These are phyloP conservation scores for Branchellion lobata DNA, from an alignment of 2,888 invertebrate genomes.

Conservation along the genomic window DNA sequence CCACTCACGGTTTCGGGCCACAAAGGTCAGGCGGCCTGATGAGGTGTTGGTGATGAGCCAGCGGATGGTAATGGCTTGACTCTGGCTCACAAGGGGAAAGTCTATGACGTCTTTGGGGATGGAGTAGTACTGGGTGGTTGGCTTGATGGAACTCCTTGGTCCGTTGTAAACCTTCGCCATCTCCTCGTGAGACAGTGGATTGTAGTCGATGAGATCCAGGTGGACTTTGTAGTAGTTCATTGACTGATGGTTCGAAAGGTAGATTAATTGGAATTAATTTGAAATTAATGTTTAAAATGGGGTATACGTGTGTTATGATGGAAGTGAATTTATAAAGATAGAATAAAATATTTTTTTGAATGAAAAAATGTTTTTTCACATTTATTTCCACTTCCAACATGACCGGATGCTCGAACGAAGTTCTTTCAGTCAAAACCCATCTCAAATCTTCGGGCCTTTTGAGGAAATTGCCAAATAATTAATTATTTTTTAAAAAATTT, in stretches of 20 bases:
- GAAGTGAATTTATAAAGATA: not conserved
- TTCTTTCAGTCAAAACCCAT: constrained; percentile 36
- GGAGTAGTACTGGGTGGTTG: constrained; percentile 45
- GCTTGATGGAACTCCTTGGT: constrained; percentile 28
- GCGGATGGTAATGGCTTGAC: constrained; percentile 58
- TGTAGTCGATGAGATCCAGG: constrained; percentile 60
- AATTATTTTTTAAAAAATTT: not conserved
- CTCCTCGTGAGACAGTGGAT: constrained; percentile 57
- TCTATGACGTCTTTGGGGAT: constrained; percentile 75
- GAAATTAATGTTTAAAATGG: no score
- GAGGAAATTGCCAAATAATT: not conserved
- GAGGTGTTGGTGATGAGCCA: constrained; percentile 56
- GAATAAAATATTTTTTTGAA: constrained; percentile 1
- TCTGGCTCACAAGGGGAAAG: constrained; percentile 82
- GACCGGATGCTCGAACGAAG: not conserved
- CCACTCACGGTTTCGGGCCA: constrained; percentile 57
- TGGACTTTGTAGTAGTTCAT: constrained; percentile 52
- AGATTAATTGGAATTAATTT: no score
- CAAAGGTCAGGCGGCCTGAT: constrained; percentile 59
- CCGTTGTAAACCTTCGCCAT: constrained; percentile 57
- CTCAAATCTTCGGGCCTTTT: constrained; percentile 31
- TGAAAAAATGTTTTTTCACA: not conserved
- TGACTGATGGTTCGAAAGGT: no score
- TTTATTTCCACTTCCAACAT: constrained; percentile 29
- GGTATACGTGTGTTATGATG: not conserved